Evolutionary conservation across 2,113 vertebrate species (phyloP), one percentile per base, ranked within the genome.

Genomic region (Condylura cristata): DNA sequence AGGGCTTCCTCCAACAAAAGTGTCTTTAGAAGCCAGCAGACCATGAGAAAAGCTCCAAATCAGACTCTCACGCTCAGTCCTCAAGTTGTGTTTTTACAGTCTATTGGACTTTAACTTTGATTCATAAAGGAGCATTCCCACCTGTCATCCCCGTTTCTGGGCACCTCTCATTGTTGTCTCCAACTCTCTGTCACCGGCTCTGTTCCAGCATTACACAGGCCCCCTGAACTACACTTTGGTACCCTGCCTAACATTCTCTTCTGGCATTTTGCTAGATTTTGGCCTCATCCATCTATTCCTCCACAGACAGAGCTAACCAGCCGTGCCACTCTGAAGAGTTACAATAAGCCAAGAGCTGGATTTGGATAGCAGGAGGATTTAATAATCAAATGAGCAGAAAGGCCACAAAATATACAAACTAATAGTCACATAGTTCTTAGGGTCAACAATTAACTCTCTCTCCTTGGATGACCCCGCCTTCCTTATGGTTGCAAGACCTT

Each of bases 261-360:
- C n/a, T 72, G 48, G n/a, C 65, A n/a, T 56, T 46, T 44, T 58
- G 34, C 70, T 76, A 60, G 16, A 34, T 86, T 80, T 65, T 24
- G n/a, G 30, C 58, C 26, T 89, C 74, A 60, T 61, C 24, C 22
- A 32, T 93, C 53, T 63, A 46, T 58, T 63, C 81, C 56, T 92
- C 60, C 20, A 83, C 1, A 30, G 37, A 39, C 34, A 89, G 85
- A 60, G 3, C 78, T 28, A 91, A 94, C 58, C 20, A 28, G 24
- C 70, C 84, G 70, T 28, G 32, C 68, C 8, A 65, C 16, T 30
- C 91, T 89, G 93, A 46, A 51, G 1, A 51, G 39, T 63, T 84
- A 48, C 91, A 75, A 90, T 68, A 94, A 94, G 63, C 41, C 71
- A 86, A 83, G 6, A n/a, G 41, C 26, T 48, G 24, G 48, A 48